A percentile compares a stretch with the other conserved stretches of the same genome.
Evolutionary conservation across 2,113 vertebrate species (phyloP).

Genomic region (Hemibagrus wyckioides): DNA sequence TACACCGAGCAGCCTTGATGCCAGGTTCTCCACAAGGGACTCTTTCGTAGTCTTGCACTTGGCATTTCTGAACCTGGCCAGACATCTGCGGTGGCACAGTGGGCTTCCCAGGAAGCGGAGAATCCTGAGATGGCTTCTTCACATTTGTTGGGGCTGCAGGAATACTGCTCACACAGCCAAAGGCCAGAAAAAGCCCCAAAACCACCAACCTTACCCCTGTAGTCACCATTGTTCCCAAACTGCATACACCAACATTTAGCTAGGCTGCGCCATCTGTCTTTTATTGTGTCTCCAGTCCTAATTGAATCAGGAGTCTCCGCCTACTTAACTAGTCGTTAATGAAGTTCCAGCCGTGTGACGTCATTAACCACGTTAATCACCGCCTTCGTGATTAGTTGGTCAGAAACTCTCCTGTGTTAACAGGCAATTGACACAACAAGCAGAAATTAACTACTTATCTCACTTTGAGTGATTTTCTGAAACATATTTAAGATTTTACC

Average conservation of each 20-base stretch:
- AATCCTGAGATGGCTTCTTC: background rate
- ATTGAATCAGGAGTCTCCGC: background rate
- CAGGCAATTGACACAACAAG: background rate
- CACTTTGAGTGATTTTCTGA: background rate
- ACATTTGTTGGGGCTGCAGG: background rate
- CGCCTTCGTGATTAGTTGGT: background rate
- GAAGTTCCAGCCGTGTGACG: background rate
- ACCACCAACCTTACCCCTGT: background rate
- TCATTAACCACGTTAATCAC: background rate
- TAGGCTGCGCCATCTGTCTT: background rate
- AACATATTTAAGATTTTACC: background rate
- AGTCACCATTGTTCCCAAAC: background rate
- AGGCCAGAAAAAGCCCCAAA: background rate
- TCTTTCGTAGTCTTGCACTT: slow-evolving; percentile 15
- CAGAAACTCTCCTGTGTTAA: background rate
- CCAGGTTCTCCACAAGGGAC: slow-evolving; percentile 43
- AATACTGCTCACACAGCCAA: background rate
- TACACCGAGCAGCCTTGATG: slow-evolving; percentile 5
- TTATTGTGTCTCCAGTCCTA: background rate
- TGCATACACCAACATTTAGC: background rate
- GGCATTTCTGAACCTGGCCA: background rate
- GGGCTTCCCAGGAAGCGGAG: background rate
- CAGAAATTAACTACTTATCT: too few relatives aligned
- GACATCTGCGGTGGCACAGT: background rate
- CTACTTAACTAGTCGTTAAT: slow-evolving; percentile 13